Evolutionary conservation across 2,888 invertebrate species (phyloP).

Genomic region (Drosophila pseudotalamancana): DNA sequence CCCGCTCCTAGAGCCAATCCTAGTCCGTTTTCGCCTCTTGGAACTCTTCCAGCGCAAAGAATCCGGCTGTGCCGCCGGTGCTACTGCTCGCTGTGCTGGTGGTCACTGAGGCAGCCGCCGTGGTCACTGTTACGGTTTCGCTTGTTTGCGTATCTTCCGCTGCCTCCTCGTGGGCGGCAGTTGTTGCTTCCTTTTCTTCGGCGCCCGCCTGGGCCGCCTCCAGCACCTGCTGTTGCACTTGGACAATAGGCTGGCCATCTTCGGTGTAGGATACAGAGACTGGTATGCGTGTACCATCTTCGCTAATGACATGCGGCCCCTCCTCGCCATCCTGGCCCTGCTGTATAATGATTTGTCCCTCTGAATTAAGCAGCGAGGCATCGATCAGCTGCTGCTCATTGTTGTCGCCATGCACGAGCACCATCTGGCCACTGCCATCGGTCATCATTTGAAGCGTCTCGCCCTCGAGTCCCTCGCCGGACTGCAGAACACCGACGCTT

Average conservation of each 20-base stretch:
- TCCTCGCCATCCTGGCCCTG: conserved; percentile 84
- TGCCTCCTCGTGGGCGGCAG: conserved; percentile 36
- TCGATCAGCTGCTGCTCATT: conserved; percentile 84
- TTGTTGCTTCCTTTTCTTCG: conserved; percentile 69
- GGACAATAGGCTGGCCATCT: conserved; percentile 83
- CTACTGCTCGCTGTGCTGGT: conserved; percentile 69
- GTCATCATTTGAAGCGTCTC: conserved; percentile 85
- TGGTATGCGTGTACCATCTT: conserved; percentile 84
- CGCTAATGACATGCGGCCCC: conserved; percentile 84
- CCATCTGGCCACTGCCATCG: conserved; percentile 84
- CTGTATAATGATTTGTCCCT: conserved; percentile 84
- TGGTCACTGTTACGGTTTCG: conserved; percentile 46
- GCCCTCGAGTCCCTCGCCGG: conserved; percentile 84
- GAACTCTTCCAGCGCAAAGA: conserved; percentile 81
- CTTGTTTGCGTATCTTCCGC: conserved; percentile 51
- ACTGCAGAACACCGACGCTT: conserved; percentile 84
- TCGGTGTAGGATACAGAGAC: conserved; percentile 84
- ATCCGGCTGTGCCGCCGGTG: conserved; percentile 70
- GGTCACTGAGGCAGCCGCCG: conserved; percentile 53
- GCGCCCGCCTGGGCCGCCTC: conserved; percentile 59
- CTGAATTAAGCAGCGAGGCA: conserved; percentile 84
- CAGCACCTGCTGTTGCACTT: conserved; percentile 82
- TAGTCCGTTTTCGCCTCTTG: conserved; percentile 77
- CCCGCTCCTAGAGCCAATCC: conserved; percentile 66
- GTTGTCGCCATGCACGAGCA: conserved; percentile 84